Evolutionary conservation across 2,888 invertebrate genomes (phyloP).

Genomic region (Acrobasis repandana): DNA sequence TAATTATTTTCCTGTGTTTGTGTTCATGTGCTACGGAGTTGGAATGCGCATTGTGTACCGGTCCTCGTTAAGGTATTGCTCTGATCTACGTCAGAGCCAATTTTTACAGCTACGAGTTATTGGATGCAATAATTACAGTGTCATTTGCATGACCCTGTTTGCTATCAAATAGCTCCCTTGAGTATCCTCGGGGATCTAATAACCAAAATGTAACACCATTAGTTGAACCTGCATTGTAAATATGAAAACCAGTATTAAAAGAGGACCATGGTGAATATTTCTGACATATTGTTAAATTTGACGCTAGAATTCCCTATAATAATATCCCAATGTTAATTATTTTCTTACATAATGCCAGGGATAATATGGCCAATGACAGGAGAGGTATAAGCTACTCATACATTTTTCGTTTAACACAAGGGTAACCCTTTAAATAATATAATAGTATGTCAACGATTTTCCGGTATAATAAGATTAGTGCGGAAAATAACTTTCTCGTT

Average conservation of each 20-base stretch:
- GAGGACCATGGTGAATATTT: not conserved
- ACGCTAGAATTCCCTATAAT: not conserved
- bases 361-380: not conserved
- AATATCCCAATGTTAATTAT: not conserved
- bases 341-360: not conserved
- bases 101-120: not conserved
- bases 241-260: not conserved
- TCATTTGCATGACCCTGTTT: conserved; percentile 17
- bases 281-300: not conserved
- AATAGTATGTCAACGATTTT: not conserved
- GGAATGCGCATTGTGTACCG: conserved; percentile 51
- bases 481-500: not conserved
- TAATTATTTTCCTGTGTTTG: conserved; percentile 36
- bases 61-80: conserved; percentile 10
- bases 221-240: not conserved
- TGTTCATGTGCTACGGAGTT: conserved; percentile 42
- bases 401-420: not conserved
- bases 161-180: conserved; percentile 13
- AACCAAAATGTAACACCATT: conserved; percentile 7
- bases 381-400: not conserved
- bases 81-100: not conserved
- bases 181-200: conserved; percentile 10
- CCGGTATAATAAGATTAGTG: not conserved
- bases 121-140: not conserved
- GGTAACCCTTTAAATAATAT: not conserved